Conservation (phyloP, 2,113 vertebrate species). For the Upupa epops region DNA sequence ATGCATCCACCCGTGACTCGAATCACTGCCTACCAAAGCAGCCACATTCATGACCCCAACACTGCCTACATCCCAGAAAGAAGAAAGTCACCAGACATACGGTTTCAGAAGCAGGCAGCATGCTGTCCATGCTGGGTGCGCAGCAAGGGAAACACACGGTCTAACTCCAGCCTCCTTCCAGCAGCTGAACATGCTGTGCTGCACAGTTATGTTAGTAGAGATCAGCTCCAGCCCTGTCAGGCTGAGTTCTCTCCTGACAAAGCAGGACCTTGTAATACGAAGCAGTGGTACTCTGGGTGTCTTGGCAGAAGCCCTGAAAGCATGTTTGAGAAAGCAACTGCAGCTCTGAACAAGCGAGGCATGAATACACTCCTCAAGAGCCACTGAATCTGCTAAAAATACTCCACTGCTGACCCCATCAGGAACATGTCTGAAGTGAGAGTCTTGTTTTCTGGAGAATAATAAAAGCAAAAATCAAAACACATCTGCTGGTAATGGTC, state of each 20-base stretch:
- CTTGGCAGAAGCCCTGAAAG: conserved; percentile 64
- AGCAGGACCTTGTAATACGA: conserved; percentile 71
- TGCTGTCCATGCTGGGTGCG: conserved; percentile 59
- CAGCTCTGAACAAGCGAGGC: conserved; percentile 61
- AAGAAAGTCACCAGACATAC: conserved; percentile 36
- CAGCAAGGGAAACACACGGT: not conserved
- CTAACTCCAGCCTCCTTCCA: not conserved
- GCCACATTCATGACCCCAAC: not conserved
- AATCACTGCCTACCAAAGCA: not conserved
- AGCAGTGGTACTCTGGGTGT: conserved; percentile 55
- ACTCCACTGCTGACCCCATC: conserved; percentile 26
- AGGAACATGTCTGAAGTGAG: not conserved
- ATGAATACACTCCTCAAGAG: conserved; percentile 19
- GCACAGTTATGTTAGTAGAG: not conserved
- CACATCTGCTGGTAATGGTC: not conserved
- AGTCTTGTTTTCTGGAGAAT: not conserved
- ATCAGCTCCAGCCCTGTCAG: conserved; percentile 26
- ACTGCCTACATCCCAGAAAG: not conserved
- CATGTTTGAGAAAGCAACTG: conserved; percentile 70
- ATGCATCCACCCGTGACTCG: not conserved
- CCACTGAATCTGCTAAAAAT: conserved; percentile 58
- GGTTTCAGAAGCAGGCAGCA: conserved; percentile 38
- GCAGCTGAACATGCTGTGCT: conserved; percentile 49
- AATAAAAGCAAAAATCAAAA: not conserved
- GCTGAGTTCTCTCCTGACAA: conserved; percentile 63